A percentile compares a stretch with the other conserved stretches of the same genome.
Conservation (phyloP, 1,140 invertebrate genomes). For the Bombus vancouverensis region DNA sequence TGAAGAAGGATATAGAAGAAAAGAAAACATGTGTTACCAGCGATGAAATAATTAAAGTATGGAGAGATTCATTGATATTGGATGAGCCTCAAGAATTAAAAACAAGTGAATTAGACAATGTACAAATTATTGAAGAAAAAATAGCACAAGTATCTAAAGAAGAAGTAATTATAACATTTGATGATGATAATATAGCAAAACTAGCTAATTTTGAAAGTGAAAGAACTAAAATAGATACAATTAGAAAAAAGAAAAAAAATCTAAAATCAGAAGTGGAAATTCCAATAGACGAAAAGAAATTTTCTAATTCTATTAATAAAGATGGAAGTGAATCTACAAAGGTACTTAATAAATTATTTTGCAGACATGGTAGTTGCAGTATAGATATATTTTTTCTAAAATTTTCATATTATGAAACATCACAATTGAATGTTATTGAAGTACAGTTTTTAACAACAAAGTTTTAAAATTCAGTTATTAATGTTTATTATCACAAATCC, state of each 20-base stretch:
- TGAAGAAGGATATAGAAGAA: slow-evolving; percentile 10
- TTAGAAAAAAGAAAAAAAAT: slow-evolving; percentile 42
- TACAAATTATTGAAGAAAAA: slow-evolving; percentile 18
- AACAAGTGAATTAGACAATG: neutral
- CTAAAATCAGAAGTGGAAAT: slow-evolving; percentile 48
- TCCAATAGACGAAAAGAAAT: slow-evolving; percentile 47
- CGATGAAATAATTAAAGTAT: slow-evolving; percentile 71
- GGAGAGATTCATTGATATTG: slow-evolving; percentile 67
- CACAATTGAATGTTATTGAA: slow-evolving; percentile 63
- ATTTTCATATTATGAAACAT: slow-evolving; percentile 68
- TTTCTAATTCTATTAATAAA: slow-evolving; percentile 53
- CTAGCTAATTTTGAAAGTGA: slow-evolving; percentile 40
- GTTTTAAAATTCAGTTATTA: neutral
- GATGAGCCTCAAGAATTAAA: slow-evolving; percentile 23
- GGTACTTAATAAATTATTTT: slow-evolving; percentile 48
- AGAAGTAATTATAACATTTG: slow-evolving; percentile 71
- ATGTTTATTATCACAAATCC: neutral
- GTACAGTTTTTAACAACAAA: slow-evolving; percentile 58
- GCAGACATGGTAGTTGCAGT: slow-evolving; percentile 37
- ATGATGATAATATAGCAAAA: slow-evolving; percentile 57
- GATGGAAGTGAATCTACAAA: slow-evolving; percentile 44
- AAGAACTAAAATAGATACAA: slow-evolving; percentile 34
- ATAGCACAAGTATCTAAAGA: slow-evolving; percentile 34
- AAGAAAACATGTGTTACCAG: neutral
- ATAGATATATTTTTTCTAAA: slow-evolving; percentile 30